phyloP scores from a whole-genome alignment of 2,888 invertebrate genomes.

The Dusona sp. region DNA sequence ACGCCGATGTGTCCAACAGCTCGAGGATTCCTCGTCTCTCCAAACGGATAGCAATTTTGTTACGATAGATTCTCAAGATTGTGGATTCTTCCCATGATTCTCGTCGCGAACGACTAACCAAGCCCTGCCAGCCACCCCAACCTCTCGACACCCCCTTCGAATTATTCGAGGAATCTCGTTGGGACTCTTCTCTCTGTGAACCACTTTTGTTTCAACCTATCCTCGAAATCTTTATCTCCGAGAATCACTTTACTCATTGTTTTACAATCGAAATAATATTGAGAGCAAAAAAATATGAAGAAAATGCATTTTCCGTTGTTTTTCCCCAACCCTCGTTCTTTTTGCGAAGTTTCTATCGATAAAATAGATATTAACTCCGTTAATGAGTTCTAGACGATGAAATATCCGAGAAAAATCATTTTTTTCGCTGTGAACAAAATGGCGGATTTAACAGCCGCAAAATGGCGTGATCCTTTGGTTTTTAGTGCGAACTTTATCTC shows the following conservation, averaged over 20 bases:
- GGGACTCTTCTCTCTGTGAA: neutral
- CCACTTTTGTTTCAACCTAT: neutral
- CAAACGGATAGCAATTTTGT: conserved; percentile 36
- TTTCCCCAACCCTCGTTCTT: neutral
- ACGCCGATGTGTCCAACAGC: neutral
- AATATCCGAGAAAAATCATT: neutral
- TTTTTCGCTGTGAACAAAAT: no score
- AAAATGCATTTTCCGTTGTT: neutral
- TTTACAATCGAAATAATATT: neutral
- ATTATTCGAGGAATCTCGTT: conserved; percentile 44
- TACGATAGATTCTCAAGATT: conserved; percentile 44
- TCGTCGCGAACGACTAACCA: conserved; percentile 4
- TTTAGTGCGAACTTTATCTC: neutral
- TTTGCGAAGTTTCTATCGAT: neutral
- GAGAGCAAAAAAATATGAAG: neutral
- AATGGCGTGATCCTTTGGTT: neutral
- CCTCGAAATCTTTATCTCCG: neutral
- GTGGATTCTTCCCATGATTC: conserved; percentile 50
- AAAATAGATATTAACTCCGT: no score
- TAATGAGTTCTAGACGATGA: neutral
- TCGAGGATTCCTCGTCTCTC: conserved; percentile 22
- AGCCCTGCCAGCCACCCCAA: neutral
- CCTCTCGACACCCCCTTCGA: conserved; percentile 15
- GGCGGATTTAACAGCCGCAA: neutral
- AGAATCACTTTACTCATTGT: neutral